Base-by-base conservation (phyloP, 2,888 invertebrate genomes). In the Rotaria sp. region DNA sequence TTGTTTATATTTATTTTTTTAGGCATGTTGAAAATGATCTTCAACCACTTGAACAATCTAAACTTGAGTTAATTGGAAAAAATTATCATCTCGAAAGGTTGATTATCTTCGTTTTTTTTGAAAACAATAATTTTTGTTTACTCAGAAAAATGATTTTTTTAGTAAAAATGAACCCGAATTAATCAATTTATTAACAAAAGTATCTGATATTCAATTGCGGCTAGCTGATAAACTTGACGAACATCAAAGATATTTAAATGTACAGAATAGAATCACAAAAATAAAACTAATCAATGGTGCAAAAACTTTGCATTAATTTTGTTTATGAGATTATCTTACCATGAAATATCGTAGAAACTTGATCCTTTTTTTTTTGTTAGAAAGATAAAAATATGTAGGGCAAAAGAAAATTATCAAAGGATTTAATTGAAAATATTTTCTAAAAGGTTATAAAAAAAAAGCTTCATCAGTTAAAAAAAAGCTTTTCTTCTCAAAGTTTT, bases 111-210 rank as follows among this genome's bases (percentile, higher is more conserved):
- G 24, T 13, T 38, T 1, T n/a, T 26, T 41, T n/a, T 26, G n/a
- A n/a, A n/a, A n/a, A 26, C 8, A 67, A 30, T 35, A 35, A 67
- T 30, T n/a, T n/a, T 67, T 10, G 21, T 80, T 45, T 41, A 45
- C 5, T 11, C 26, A 45, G 24, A 13, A 21, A 15, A 21, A 38
- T 15, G 15, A 13, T 45, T 45, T 5, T 45, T 45, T 24, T 80
- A 80, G 80, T 26, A 80, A 80, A 80, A 80, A 10, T n/a, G 80
- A 80, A 80, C 45, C 45, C 1, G 80, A 80, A 80, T 18, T 80
- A n/a, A 13, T 80, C 0, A 35, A 41, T 26, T n/a, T 80, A n/a
- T n/a, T 45, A 7, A 35, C 24, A 13, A 80, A 41, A 80, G 15
- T 45, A 13, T 45, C 45, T 4, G 45, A 80, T 80, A 21, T 80